phyloP scores from a whole-genome alignment of 2,113 vertebrate genomes.

The Anthoscopus minutus region DNA sequence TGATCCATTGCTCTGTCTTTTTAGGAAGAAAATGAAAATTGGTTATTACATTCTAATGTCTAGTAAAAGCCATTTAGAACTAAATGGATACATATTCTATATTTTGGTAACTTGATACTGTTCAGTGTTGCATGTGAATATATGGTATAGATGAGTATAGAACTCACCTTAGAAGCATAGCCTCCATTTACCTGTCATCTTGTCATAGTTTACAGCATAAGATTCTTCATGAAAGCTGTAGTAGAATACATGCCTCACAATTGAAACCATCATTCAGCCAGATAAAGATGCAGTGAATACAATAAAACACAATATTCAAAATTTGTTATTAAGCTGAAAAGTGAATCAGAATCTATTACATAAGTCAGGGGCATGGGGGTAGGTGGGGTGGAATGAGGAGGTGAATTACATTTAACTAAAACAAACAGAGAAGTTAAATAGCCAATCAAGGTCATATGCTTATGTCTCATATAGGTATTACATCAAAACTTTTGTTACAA shows the following conservation, averaged over 20 bases:
- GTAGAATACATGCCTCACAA: not conserved
- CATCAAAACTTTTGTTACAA: not conserved
- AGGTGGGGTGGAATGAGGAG: not conserved
- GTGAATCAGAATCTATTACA: not conserved
- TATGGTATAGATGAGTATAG: not conserved
- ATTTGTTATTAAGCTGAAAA: not conserved
- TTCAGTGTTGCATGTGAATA: not conserved
- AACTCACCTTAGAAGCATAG: not conserved
- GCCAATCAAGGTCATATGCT: not conserved
- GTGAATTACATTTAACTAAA: not conserved
- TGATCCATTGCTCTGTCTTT: not conserved
- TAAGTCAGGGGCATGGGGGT: accelerated
- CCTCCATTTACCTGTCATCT: not conserved
- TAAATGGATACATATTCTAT: not conserved
- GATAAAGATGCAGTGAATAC: not conserved
- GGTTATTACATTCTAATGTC: not conserved
- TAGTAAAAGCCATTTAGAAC: not conserved
- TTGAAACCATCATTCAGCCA: not conserved
- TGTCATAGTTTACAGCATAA: not conserved
- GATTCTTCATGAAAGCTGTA: not conserved
- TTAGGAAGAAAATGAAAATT: not conserved
- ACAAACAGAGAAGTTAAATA: not conserved
- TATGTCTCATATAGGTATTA: not conserved
- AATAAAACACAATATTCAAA: not conserved
- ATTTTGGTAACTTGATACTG: not conserved